Base-by-base conservation (phyloP, 2,113 vertebrate species). In the Porphyrio hochstetteri region DNA sequence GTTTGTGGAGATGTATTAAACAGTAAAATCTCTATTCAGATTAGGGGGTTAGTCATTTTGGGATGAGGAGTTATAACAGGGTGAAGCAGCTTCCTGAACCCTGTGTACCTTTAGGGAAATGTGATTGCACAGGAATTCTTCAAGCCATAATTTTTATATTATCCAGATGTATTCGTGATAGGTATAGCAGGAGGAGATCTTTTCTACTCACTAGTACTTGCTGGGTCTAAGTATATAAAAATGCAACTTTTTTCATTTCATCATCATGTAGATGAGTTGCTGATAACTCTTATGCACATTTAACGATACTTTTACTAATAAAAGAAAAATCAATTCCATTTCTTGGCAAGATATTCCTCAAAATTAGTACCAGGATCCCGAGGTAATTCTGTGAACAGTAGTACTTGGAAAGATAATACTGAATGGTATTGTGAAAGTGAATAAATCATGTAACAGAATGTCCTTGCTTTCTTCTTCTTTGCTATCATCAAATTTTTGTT, bases 401-500 rank as follows among this genome's bases (percentile, higher is more conserved):
- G 28, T 85, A 72, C 59, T 90, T 85, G 59, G 92, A 87, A 96
- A 93, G 70, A 55, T 3, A 44, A 92, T 92, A 84, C 59, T 52
- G 77, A 86, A 87, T 85, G 50, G 53, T 72, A 85, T 63, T 95
- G 70, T 84, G 74, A 63, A 95, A 89, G 74, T 69, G 83, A 95
- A 84, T 88, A 92, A 92, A 60, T 61, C 83, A 76, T 91, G 36
- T 93, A 92, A 60, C 67, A 80, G 68, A 50, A 16, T 93, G 94
- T 92, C 92, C 86, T 96, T 93, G 74, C 61, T 92, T 91, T 96
- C 92, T n/a, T 86, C 10, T 81, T 90, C 72, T 82, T 84, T 80
- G 63, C 81, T 64, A 46, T 95, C 70, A 95, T 93, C 86, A 93
- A 15, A 94, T 97, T 94, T 94, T 95, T 1, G 10, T 94, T 94